A percentile compares a stretch with the other conserved stretches of the same genome.
Conservation (phyloP, 2,888 invertebrate genomes). For the Taenaris catops region DNA sequence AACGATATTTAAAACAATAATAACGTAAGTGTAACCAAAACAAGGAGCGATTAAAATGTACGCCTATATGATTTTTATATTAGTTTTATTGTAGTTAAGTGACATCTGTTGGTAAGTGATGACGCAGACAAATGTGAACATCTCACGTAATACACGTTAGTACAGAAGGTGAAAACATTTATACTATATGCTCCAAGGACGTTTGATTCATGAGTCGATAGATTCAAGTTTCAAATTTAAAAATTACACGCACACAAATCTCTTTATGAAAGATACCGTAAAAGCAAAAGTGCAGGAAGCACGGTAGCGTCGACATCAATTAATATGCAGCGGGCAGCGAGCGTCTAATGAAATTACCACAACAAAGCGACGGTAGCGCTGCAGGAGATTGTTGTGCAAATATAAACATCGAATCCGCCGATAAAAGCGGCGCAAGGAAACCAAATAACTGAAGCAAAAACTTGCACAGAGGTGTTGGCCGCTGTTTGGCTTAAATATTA, state of each 20-base stretch:
- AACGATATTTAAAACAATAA: no score
- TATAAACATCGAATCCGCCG: slow-evolving; percentile 66
- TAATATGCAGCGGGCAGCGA: slow-evolving; percentile 62
- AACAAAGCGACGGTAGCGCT: slow-evolving; percentile 57
- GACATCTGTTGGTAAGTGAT: no score
- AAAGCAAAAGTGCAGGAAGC: slow-evolving; percentile 41
- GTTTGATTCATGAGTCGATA: no score
- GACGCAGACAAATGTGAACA: no score
- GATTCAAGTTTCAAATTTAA: no score
- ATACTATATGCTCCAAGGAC: no score
- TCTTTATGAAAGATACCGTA: slow-evolving; percentile 18
- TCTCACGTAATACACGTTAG: no score
- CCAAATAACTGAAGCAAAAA: slow-evolving; percentile 21
- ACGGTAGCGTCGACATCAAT: slow-evolving; percentile 39
- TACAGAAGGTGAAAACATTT: no score
- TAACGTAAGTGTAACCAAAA: no score
- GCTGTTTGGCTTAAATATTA: slow-evolving; percentile 18
- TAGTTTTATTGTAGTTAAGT: no score
- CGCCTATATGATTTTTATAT: no score
- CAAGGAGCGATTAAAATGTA: no score
- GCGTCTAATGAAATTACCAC: slow-evolving; percentile 72
- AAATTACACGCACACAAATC: slow-evolving; percentile 23
- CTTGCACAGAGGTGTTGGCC: slow-evolving; percentile 19
- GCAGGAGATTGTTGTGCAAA: slow-evolving; percentile 62
- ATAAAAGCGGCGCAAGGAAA: slow-evolving; percentile 38